Conservation (phyloP, 2,797 vertebrate genomes). For the Cirrhinus molitorella region DNA sequence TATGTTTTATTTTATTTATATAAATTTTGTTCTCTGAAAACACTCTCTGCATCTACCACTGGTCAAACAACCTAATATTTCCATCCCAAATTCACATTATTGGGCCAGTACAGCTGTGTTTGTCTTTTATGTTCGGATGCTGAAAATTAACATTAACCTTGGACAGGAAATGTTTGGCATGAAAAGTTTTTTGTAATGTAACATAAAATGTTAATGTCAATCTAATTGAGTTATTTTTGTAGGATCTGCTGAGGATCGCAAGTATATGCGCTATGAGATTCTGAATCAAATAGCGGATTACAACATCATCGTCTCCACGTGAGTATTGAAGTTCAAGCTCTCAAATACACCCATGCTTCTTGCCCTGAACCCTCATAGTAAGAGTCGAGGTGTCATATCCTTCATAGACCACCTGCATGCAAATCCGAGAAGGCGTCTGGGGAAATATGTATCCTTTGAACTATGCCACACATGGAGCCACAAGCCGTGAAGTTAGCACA, state of each 20-base stretch:
- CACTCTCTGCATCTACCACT: too few species aligned
- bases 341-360: not conserved
- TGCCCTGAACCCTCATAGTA: constrained; percentile 15
- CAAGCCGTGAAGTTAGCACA: constrained; percentile 52
- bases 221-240: constrained; percentile 14
- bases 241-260: constrained; percentile 86
- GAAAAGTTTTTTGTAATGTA: not conserved
- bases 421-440: constrained; percentile 16
- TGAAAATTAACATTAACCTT: too few species aligned
- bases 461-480: constrained; percentile 7
- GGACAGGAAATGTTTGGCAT: not conserved
- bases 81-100: too few species aligned
- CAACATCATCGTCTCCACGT: constrained; percentile 88
- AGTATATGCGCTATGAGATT: constrained; percentile 81
- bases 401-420: constrained; percentile 30
- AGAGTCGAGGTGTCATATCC: constrained; percentile 6
- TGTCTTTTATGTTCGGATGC: too few species aligned
- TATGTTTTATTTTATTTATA: too few species aligned
- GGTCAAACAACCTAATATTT: too few species aligned
- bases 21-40: too few species aligned
- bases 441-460: constrained; percentile 45
- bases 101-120: too few species aligned
- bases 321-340: constrained; percentile 65
- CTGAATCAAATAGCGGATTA: constrained; percentile 81
- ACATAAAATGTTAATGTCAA: not conserved